phyloP scores from a whole-genome alignment of 2,113 vertebrate species.

The Ramphastos sulfuratus region DNA sequence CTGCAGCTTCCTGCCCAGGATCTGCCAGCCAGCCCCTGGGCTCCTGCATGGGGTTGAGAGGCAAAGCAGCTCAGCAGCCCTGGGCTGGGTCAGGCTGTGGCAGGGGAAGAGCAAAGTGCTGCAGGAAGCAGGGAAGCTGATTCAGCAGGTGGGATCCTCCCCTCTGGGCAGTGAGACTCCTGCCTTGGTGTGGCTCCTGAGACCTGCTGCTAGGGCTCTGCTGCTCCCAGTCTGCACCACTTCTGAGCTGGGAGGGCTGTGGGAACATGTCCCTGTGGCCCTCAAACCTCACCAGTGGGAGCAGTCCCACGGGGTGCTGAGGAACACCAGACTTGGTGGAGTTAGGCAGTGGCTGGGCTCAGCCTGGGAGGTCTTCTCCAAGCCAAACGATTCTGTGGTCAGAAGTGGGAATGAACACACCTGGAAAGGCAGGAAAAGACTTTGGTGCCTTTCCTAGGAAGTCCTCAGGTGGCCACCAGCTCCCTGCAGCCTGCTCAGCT shows the following conservation, averaged over 20 bases:
- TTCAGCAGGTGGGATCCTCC: slow-evolving; percentile 8
- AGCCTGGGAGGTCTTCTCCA: too few relatives aligned
- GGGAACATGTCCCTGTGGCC: background rate
- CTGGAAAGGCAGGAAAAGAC: too few relatives aligned
- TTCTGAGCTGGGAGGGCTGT: background rate
- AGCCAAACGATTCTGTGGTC: too few relatives aligned
- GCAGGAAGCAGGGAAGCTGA: background rate
- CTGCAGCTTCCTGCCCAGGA: background rate
- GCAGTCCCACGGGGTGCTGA: background rate
- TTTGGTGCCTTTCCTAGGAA: background rate
- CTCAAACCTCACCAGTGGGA: background rate
- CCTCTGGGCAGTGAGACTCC: background rate
- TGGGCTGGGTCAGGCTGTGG: background rate
- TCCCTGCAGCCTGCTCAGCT: background rate
- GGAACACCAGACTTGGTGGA: too few relatives aligned
- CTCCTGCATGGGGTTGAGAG: background rate
- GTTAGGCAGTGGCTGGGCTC: too few relatives aligned
- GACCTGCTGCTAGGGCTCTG: background rate
- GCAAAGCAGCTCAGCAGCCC: background rate
- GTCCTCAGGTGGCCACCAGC: background rate
- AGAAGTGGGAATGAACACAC: background rate
- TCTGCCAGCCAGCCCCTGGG: background rate
- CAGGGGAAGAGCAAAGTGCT: background rate
- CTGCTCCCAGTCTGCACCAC: background rate
- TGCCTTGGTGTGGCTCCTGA: background rate